Conservation (phyloP, 2,113 vertebrate species). For the Clarias magur region DNA sequence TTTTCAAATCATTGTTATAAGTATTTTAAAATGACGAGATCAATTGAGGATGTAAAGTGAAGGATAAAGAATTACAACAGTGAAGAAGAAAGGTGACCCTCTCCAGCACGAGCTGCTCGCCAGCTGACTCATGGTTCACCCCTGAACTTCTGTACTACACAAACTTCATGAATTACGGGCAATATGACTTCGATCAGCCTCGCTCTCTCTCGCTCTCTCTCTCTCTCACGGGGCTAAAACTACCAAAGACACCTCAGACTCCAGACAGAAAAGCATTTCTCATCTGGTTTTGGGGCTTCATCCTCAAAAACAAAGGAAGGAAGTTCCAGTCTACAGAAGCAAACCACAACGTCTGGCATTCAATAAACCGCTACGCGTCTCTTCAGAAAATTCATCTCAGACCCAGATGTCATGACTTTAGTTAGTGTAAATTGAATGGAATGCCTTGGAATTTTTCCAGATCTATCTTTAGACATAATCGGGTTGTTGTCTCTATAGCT, state of each 20-base stretch:
- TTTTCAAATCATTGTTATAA: neutral
- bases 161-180: slow-evolving; percentile 68
- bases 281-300: slow-evolving; percentile 41
- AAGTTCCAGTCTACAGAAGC: slow-evolving; percentile 33
- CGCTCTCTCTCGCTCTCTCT: slow-evolving; percentile 19
- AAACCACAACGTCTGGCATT: slow-evolving; percentile 29
- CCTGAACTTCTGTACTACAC: slow-evolving; percentile 62
- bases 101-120: slow-evolving; percentile 26
- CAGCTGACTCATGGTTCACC: slow-evolving; percentile 73
- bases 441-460: neutral
- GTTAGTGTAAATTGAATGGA: neutral
- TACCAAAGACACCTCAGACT: slow-evolving; percentile 56
- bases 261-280: slow-evolving; percentile 52
- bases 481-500: neutral
- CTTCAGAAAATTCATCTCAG: slow-evolving; percentile 1
- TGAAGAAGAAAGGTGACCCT: neutral
- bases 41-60: neutral
- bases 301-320: slow-evolving; percentile 18
- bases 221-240: slow-evolving; percentile 26
- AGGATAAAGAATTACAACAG: neutral
- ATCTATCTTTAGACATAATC: neutral
- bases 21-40: neutral
- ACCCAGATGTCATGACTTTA: slow-evolving; percentile 5
- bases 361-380: slow-evolving; percentile 14
- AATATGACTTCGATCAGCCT: slow-evolving; percentile 46